Evolutionary conservation across 2,888 invertebrate species (phyloP).

Genomic region (Chloromyia formosa): DNA sequence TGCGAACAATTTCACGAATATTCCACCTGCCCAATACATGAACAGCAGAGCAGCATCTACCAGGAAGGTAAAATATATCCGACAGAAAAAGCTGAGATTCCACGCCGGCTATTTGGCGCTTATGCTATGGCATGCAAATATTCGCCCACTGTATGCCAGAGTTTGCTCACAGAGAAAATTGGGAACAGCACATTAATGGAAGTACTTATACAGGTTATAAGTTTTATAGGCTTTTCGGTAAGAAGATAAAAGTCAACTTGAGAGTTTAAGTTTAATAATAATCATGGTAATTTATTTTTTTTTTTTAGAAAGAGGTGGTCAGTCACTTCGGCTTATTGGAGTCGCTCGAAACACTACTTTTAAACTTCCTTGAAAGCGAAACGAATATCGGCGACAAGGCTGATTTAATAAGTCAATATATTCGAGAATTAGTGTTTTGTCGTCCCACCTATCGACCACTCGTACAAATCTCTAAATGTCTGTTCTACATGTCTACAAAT

Average conservation of each 20-base stretch:
- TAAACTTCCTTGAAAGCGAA: constrained; percentile 11
- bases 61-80: constrained; percentile 36
- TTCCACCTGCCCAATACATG: constrained; percentile 9
- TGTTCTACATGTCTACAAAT: constrained; percentile 31
- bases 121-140: constrained; percentile 44
- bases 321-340: constrained; percentile 46
- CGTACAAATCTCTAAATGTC: constrained; percentile 37
- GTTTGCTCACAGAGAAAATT: constrained; percentile 17
- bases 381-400: neutral
- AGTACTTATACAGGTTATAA: constrained; percentile 36
- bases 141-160: constrained; percentile 16
- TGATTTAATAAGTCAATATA: constrained; percentile 37
- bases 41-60: constrained; percentile 30
- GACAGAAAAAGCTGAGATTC: constrained; percentile 45
- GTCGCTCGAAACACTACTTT: constrained; percentile 29
- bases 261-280: too few species aligned
- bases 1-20: constrained; percentile 25
- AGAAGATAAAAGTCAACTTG: neutral
- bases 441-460: constrained; percentile 42
- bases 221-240: constrained; percentile 48
- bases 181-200: constrained; percentile 23
- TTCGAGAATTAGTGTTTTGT: constrained; percentile 45
- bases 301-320: constrained; percentile 45
- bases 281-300: too few species aligned
- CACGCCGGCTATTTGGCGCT: constrained; percentile 43